These are phyloP conservation scores for Poeciliopsis paucimaculata DNA, from an alignment of 2,797 vertebrate species.

Conservation along the genomic window DNA sequence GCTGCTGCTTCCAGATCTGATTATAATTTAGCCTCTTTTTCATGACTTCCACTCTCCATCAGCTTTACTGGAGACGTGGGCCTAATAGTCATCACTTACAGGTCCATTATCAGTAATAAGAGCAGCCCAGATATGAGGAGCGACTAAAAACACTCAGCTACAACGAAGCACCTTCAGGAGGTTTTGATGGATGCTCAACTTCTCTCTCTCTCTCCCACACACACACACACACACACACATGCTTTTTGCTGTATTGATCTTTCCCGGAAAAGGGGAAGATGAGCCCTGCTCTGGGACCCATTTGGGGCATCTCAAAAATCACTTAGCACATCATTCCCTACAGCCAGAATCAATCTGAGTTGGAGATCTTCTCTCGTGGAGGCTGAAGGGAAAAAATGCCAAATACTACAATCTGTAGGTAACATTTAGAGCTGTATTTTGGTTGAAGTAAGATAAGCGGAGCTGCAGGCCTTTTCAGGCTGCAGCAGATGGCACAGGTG, in stretches of 20 bases:
- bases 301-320: constrained; percentile 83
- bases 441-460: constrained; percentile 8
- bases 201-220: constrained; percentile 15
- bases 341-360: constrained; percentile 75
- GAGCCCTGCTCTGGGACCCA: constrained; percentile 82
- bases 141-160: constrained; percentile 24
- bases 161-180: constrained; percentile 24
- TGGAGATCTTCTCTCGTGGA: constrained; percentile 38
- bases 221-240: constrained; percentile 30
- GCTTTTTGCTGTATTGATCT: constrained; percentile 83
- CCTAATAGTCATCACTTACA: constrained; percentile 34
- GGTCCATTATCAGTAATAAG: constrained; percentile 26
- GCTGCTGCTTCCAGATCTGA: neutral
- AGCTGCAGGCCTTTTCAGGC: constrained; percentile 4
- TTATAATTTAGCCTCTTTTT: constrained; percentile 9
- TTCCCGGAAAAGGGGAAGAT: constrained; percentile 79
- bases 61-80: constrained; percentile 2
- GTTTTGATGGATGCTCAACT: constrained; percentile 22
- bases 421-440: neutral
- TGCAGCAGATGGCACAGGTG: constrained; percentile 46
- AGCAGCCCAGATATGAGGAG: constrained; percentile 15
- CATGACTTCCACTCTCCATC: constrained; percentile 9
- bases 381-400: constrained; percentile 15
- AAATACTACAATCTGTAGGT: neutral
- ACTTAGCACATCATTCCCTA: constrained; percentile 76